Evolutionary conservation across 92 coral and sea anemone species (phyloP), one percentile per base, ranked within the genome.

Genomic region (Pocillopora grandis): DNA sequence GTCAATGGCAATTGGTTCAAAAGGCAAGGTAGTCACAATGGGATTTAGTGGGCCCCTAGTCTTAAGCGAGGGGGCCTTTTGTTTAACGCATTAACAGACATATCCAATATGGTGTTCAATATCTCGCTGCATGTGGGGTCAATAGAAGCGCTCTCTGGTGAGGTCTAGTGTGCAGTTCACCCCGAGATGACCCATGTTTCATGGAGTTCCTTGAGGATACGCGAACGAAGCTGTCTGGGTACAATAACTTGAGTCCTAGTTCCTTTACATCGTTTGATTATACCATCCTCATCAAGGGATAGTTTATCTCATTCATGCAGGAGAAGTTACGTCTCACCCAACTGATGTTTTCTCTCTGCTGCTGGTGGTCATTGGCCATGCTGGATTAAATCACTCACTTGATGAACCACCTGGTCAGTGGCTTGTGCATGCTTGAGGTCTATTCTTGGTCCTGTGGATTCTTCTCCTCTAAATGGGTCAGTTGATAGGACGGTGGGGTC

Each of bases 181-280:
- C 1, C 89, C 83, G 16, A 90, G 85, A 66, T 90, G 93, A 15
- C 93, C 93, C 93, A 90, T 90, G 49, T 87, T 78, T 90, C 90
- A 18, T 90, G 93, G 1, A 82, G 76, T 72, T 77, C 90, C 56
- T 64, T 78, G 63, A 81, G 76, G 11, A 90, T 82, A 18, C 83
- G 35, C 19, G 58, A 19, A 15, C 74, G 87, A 81, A 71, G 88
- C 57, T 72, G 85, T 49, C 61, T 72, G 13, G 88, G 90, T 70
- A 90, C 72, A 3, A 90, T 84, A 13, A 83, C 64, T 84, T 90
- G 89, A 10, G 80, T 42, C 13, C 82, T 16, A 68, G 61, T 61
- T 77, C 77, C 81, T 72, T 36, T 85, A 13, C 70, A 59, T 17
- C 89, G 76, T 71, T 87, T 75, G 23, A 91, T 82, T 75, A 91